Percentiles rank a stretch among this genome's conserved stretches.
phyloP scores from a whole-genome alignment of 2,113 vertebrate genomes.

The Zosterops lateralis region DNA sequence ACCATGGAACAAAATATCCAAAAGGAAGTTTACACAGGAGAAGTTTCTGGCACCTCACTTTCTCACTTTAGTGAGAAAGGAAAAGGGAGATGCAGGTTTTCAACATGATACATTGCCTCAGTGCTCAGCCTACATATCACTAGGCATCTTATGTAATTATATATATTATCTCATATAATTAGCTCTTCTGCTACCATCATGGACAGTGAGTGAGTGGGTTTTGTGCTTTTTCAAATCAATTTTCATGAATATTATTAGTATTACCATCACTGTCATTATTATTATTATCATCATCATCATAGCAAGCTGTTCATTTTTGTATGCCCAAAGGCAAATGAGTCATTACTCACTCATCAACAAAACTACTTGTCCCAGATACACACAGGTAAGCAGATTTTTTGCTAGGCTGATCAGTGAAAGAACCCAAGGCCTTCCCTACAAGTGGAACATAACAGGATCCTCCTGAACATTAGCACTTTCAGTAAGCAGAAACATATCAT shows the following conservation, averaged over 20 bases:
- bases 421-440: background rate
- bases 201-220: background rate
- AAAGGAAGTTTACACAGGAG: background rate
- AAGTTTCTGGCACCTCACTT: background rate
- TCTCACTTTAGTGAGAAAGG: background rate
- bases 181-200: background rate
- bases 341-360: constrained; percentile 20
- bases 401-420: background rate
- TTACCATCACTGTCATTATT: background rate
- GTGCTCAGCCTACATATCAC: background rate
- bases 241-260: constrained; percentile 2
- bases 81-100: background rate
- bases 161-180: background rate
- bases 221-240: background rate
- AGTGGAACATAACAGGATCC: background rate
- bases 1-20: background rate
- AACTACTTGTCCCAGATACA: background rate
- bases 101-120: background rate
- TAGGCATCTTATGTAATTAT: background rate
- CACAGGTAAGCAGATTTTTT: constrained; percentile 19
- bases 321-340: constrained; percentile 28
- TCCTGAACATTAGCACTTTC: background rate
- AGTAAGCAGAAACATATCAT: background rate
- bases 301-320: constrained; percentile 17
- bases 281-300: background rate